Percentiles rank a stretch among this genome's conserved stretches.
phyloP scores from a whole-genome alignment of 1,140 invertebrate genomes.

The Oncopeltus fasciatus region DNA sequence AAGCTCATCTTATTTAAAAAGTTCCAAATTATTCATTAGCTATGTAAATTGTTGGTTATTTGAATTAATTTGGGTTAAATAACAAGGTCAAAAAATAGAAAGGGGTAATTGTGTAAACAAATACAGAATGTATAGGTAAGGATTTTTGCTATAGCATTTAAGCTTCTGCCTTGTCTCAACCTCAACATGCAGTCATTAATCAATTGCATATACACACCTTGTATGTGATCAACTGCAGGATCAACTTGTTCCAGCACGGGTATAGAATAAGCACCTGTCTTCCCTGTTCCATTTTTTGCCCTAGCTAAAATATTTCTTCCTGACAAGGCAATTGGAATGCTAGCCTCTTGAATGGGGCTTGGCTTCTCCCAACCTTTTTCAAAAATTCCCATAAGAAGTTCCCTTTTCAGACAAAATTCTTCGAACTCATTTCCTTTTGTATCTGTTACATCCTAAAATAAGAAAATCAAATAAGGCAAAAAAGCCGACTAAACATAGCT shows the following conservation, averaged over 20 bases:
- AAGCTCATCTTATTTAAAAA: too few relatives aligned
- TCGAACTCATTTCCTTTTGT: conserved; percentile 99
- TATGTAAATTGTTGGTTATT: too few relatives aligned
- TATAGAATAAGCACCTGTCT: conserved; percentile 98
- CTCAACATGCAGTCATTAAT: too few relatives aligned
- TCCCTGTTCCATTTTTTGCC: conserved; percentile 99
- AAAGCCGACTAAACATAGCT: neutral
- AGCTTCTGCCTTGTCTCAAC: too few relatives aligned
- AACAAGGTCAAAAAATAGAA: too few relatives aligned
- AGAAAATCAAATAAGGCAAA: conserved; percentile 4
- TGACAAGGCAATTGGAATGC: conserved; percentile 93
- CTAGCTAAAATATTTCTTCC: conserved; percentile 95
- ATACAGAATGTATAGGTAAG: too few relatives aligned
- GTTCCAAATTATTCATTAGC: too few relatives aligned
- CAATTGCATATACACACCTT: conserved; percentile 45
- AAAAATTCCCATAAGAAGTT: conserved; percentile 98
- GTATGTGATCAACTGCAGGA: conserved; percentile 74
- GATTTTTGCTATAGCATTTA: too few relatives aligned
- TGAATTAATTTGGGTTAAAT: too few relatives aligned
- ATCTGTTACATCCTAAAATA: conserved; percentile 87
- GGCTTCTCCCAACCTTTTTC: conserved; percentile 99
- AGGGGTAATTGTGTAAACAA: too few relatives aligned
- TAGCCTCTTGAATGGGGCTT: conserved; percentile 97
- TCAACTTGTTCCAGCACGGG: conserved; percentile 93
- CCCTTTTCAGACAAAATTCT: conserved; percentile 94